Conservation (phyloP, 2,888 invertebrate species). For the Brachypalpus laphriformis region DNA sequence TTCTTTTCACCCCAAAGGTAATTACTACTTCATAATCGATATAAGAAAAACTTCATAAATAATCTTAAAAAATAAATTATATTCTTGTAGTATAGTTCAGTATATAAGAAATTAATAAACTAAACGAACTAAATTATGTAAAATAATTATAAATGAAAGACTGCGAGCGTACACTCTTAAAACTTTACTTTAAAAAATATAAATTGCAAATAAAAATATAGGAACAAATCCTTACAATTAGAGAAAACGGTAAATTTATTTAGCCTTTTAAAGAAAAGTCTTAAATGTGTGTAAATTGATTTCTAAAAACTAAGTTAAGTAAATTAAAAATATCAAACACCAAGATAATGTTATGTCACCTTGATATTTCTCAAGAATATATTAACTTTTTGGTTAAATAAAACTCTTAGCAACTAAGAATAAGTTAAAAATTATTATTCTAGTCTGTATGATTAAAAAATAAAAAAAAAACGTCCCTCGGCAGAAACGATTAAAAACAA, state of each 20-base stretch:
- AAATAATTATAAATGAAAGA: conserved; percentile 65
- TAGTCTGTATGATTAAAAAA: conserved; percentile 19
- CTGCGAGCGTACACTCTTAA: conserved; percentile 72
- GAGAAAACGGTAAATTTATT: neutral
- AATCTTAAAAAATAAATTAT: neutral
- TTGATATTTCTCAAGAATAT: conserved; percentile 2
- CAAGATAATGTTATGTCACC: conserved; percentile 35
- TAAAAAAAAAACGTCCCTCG: conserved; percentile 62
- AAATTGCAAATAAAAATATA: neutral
- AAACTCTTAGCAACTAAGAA: conserved; percentile 30
- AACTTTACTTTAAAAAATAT: conserved; percentile 40
- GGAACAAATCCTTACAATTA: neutral
- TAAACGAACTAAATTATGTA: conserved; percentile 42
- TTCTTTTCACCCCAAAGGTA: neutral
- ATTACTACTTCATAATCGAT: neutral
- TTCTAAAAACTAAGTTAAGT: conserved; percentile 21
- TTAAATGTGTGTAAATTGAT: conserved; percentile 17
- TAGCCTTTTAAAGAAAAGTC: conserved; percentile 22
- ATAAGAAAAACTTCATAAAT: neutral
- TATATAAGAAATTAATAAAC: conserved; percentile 25
- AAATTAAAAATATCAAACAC: conserved; percentile 16
- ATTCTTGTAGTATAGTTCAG: conserved; percentile 16
- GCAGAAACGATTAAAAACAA: conserved; percentile 25
- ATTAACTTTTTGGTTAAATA: neutral
- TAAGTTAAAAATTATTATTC: neutral